Evolutionary conservation across 2,797 vertebrate species (phyloP).

Genomic region (Enteromius mattozi): DNA sequence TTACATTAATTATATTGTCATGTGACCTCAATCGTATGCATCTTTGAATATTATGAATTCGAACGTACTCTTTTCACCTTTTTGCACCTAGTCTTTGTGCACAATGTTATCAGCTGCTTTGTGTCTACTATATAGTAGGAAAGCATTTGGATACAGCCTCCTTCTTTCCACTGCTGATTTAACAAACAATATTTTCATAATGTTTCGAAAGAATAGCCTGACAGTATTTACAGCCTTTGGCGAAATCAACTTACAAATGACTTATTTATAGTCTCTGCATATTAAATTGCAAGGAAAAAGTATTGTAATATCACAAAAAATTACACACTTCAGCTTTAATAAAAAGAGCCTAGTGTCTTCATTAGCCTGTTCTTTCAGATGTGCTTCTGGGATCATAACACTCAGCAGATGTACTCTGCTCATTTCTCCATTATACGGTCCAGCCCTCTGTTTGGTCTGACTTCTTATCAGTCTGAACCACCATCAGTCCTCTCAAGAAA

Average conservation of each 20-base stretch:
- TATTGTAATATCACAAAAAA: background rate
- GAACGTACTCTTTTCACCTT: background rate
- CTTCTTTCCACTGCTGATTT: background rate
- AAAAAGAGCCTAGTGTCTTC: background rate
- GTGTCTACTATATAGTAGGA: too few species aligned
- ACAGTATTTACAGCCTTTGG: background rate
- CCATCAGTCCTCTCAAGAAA: slow-evolving; percentile 47
- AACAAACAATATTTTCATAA: background rate
- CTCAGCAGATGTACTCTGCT: slow-evolving; percentile 25
- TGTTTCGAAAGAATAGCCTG: background rate
- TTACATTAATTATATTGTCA: background rate
- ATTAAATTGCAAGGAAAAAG: background rate
- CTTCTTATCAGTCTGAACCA: slow-evolving; percentile 52
- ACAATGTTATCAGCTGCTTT: background rate
- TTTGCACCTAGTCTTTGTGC: background rate
- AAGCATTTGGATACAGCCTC: background rate
- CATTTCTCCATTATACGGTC: slow-evolving; percentile 37
- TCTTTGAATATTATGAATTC: background rate
- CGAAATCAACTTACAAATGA: background rate
- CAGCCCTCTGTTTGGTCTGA: slow-evolving; percentile 39
- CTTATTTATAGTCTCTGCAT: background rate
- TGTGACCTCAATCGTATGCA: background rate
- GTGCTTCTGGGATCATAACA: slow-evolving; percentile 29
- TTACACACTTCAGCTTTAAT: slow-evolving; percentile 23
- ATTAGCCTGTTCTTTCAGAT: slow-evolving; percentile 20